phyloP scores from a whole-genome alignment of 2,113 vertebrate genomes.

The pig (Sus scrofa) region T2T-Sscrofa CM000817.6:115951001-115951500 shows the following conservation, averaged over 20 bases:
- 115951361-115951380: neutral
- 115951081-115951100: neutral
- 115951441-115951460: neutral
- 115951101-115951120: neutral
- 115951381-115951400: too few relatives aligned
- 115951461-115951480: too few relatives aligned
- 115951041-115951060: neutral
- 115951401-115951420: neutral
- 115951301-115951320: neutral
- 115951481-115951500: too few relatives aligned
- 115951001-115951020: neutral
- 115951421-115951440: neutral
- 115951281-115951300: neutral
- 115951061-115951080: neutral
- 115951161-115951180: accelerated
- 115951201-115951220: neutral
- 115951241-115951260: neutral
- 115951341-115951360: neutral
- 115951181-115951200: neutral
- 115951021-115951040: neutral
- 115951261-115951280: neutral
- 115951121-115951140: neutral
- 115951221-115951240: neutral
- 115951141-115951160: neutral
- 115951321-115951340: too few relatives aligned